phyloP scores from a whole-genome alignment of 2,888 invertebrate species.

The Pegoplata infirma region DNA sequence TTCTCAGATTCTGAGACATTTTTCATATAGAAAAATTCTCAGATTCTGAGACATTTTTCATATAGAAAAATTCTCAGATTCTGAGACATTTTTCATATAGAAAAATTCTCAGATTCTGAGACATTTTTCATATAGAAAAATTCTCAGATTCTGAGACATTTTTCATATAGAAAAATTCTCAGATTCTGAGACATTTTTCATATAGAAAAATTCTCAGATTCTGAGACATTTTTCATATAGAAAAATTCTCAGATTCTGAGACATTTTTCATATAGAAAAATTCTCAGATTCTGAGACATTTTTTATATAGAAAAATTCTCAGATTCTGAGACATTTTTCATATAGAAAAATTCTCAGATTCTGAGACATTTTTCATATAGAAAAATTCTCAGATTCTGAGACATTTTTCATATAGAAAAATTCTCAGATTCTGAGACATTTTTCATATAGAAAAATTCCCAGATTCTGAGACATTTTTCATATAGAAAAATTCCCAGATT shows the following conservation, averaged over 20 bases:
- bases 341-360: background rate
- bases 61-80: background rate
- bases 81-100: background rate
- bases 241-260: background rate
- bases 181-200: background rate
- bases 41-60: background rate
- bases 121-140: background rate
- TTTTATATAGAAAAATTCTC: background rate
- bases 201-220: background rate
- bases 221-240: background rate
- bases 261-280: background rate
- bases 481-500: background rate
- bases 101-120: background rate
- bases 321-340: background rate
- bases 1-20: background rate
- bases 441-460: background rate
- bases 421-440: background rate
- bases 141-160: background rate
- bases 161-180: background rate
- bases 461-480: background rate
- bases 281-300: background rate
- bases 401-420: background rate
- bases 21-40: background rate
- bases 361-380: background rate
- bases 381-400: background rate